Evolutionary conservation across 1,140 invertebrate species (phyloP), one percentile per base, ranked within the genome.

Genomic region (Bursaphelenchus mucronatus): DNA sequence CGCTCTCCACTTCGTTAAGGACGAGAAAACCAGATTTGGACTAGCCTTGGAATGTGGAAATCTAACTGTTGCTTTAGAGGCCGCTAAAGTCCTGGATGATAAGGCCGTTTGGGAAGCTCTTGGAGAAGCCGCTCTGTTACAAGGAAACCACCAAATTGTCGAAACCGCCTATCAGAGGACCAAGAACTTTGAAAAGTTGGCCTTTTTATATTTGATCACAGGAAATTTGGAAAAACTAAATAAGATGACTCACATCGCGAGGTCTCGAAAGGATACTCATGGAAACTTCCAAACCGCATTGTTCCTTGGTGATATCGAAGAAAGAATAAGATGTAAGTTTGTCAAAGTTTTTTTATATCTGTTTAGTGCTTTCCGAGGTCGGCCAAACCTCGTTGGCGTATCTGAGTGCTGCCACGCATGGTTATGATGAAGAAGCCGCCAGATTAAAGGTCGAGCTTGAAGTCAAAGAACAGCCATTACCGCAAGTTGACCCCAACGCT

Each of bases 161-260:
- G 96, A 98, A 83, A 97, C 97, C 92, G 95, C 93, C 69, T 99
- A 99, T 84, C 95, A 99, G 83, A 87, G 94, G 68, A 98, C 94
- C 5, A 99, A 98, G 84, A 96, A 97, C 84, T 99, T 98, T 83
- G 94, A 98, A 81, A 97, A 97, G 83, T 85, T 99, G 0, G 90
- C 94, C 5, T 98, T 99, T 85, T 85, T 99, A 8, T 99, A 99
- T 83, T 84, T 98, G 7, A 94, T 99, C 64, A 98, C 95, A 44
- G 96, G 96, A 17, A 98, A 99, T 83, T 83, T 97, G 72, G 95
- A 98, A 51, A 99, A 99, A 82, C 84, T 99, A 53, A 87, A 88
- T 56, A 98, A 98, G 83, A 98, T 99, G 95, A 96, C 92, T 84
- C 97, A 97, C 84, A 98, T 98, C 70, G 92, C 93, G 0, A 92